Conservation (phyloP, 2,888 invertebrate genomes). For the Mesorhabditis spiculigera region DNA sequence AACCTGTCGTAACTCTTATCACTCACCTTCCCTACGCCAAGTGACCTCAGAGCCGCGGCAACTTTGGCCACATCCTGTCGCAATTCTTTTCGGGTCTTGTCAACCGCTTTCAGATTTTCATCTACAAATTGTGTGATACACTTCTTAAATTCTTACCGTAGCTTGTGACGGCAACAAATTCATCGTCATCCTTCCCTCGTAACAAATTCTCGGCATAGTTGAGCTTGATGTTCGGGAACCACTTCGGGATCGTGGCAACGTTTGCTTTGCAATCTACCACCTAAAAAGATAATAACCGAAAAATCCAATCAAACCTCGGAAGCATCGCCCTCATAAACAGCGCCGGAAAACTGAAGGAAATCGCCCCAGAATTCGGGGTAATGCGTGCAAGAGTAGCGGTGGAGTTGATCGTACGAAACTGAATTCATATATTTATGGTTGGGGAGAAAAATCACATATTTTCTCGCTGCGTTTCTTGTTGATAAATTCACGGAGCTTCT, state of each 20-base stretch:
- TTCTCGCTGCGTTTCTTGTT: conserved; percentile 32
- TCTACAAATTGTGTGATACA: not conserved
- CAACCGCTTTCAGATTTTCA: conserved; percentile 1
- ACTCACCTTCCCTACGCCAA: not conserved
- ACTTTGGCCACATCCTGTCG: not conserved
- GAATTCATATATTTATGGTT: conserved; percentile 13
- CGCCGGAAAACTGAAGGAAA: conserved; percentile 60
- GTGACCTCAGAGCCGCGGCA: not conserved
- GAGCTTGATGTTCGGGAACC: conserved; percentile 64
- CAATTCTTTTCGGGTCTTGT: conserved; percentile 1
- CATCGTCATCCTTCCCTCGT: conserved; percentile 40
- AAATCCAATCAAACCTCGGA: conserved; percentile 7
- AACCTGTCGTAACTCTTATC: not conserved
- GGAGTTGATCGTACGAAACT: conserved; percentile 61
- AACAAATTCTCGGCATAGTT: conserved; percentile 65
- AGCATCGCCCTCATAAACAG: conserved; percentile 28
- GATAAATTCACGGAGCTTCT: conserved; percentile 25
- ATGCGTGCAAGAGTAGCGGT: conserved; percentile 63
- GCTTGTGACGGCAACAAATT: conserved; percentile 17
- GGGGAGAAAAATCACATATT: conserved; percentile 27
- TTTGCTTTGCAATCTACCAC: conserved; percentile 60
- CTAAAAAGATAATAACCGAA: conserved; percentile 37
- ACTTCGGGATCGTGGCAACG: conserved; percentile 63
- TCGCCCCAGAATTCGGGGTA: conserved; percentile 64
- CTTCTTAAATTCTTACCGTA: not conserved